A percentile compares a stretch with the other conserved stretches of the same genome.
These are phyloP conservation scores for Aphrophora alni DNA, from an alignment of 2,888 invertebrate species.

Conservation along the genomic window DNA sequence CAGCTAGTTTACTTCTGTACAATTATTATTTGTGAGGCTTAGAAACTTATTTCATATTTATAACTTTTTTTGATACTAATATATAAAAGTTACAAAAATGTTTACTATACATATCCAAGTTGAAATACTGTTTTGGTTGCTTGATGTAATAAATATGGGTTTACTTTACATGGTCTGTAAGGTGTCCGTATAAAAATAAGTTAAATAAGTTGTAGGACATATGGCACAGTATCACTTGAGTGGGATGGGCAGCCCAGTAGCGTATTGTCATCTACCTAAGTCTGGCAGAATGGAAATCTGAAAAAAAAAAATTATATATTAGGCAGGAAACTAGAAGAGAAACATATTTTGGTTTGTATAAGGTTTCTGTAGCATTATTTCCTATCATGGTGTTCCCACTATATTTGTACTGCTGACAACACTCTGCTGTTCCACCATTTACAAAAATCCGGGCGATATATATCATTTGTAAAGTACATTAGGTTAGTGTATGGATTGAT, in stretches of 20 bases:
- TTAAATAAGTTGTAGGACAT: background rate
- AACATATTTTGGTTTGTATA: background rate
- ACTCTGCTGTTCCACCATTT: too few species aligned
- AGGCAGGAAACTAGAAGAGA: background rate
- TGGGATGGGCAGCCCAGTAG: background rate
- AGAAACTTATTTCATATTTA: too few species aligned
- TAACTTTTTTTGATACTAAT: too few species aligned
- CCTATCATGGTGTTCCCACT: background rate
- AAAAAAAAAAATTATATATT: background rate
- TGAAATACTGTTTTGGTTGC: background rate
- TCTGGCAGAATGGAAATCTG: slow-evolving; percentile 30
- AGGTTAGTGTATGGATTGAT: too few species aligned
- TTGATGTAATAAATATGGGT: too few species aligned
- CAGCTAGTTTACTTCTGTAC: too few species aligned
- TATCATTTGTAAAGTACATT: too few species aligned
- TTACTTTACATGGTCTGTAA: too few species aligned
- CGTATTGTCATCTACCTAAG: slow-evolving; percentile 29
- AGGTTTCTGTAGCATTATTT: background rate
- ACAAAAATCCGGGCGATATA: too few species aligned
- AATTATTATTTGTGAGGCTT: too few species aligned
- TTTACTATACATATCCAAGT: background rate
- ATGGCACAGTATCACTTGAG: background rate
- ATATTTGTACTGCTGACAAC: too few species aligned
- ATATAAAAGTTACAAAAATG: background rate
- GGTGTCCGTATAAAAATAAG: background rate